A percentile compares a stretch with the other conserved stretches of the same genome.
Evolutionary conservation across 2,888 invertebrate species (phyloP).

Genomic region (Shargacucullia verbasci): DNA sequence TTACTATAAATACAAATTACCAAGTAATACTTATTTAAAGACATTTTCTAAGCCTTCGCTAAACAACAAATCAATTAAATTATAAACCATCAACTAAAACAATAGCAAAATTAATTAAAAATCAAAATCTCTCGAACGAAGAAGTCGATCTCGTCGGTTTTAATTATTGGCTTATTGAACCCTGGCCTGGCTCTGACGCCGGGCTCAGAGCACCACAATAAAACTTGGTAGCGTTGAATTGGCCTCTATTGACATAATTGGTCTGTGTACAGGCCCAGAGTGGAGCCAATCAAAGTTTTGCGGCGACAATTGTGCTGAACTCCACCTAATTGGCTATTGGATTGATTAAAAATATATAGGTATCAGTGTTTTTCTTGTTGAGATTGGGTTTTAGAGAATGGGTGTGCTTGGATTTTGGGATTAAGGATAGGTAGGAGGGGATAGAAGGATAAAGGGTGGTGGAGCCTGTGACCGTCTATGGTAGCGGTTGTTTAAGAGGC

Average conservation of each 20-base stretch:
- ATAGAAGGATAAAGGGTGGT: too few species aligned
- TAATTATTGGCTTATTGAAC: slow-evolving; percentile 85
- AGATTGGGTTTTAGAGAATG: slow-evolving; percentile 19
- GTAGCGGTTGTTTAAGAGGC: too few species aligned
- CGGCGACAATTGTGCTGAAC: slow-evolving; percentile 73
- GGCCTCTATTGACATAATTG: slow-evolving; percentile 85
- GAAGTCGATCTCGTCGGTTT: slow-evolving; percentile 79
- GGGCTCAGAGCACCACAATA: slow-evolving; percentile 75
- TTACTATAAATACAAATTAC: too few species aligned
- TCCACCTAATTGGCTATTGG: slow-evolving; percentile 80
- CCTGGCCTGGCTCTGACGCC: slow-evolving; percentile 80
- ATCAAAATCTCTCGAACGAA: slow-evolving; percentile 71
- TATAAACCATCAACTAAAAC: slow-evolving; percentile 67
- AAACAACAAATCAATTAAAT: slow-evolving; percentile 46
- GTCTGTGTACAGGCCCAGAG: slow-evolving; percentile 73
- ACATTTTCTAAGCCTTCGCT: background rate
- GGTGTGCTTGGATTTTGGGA: slow-evolving; percentile 3
- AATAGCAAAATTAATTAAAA: slow-evolving; percentile 80
- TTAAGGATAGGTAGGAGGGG: background rate
- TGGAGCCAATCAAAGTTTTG: slow-evolving; percentile 84
- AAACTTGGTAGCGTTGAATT: slow-evolving; percentile 81
- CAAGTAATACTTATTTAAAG: background rate
- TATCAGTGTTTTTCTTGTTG: slow-evolving; percentile 47
- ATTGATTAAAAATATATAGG: slow-evolving; percentile 67
- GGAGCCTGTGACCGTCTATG: too few species aligned